These are phyloP conservation scores for Cynodonichthys magdalenae DNA, from an alignment of 2,797 vertebrate genomes.

Conservation along the genomic window DNA sequence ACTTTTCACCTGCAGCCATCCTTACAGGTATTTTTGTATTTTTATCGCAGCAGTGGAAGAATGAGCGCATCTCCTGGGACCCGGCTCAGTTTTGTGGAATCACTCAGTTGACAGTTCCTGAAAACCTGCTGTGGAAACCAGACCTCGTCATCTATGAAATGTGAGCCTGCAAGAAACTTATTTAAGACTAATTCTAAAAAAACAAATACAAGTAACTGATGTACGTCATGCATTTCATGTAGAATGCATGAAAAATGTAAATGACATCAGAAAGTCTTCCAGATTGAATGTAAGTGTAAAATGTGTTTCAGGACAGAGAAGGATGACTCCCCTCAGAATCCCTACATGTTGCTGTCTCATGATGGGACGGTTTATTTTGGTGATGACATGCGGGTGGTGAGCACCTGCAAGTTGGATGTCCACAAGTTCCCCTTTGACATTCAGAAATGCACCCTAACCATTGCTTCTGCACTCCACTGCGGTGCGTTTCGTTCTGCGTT, in stretches of 20 bases:
- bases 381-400: slow-evolving; percentile 56
- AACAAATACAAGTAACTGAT: neutral
- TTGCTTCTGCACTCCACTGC: slow-evolving; percentile 41
- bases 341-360: slow-evolving; percentile 34
- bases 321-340: slow-evolving; percentile 52
- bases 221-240: too few species aligned
- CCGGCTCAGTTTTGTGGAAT: slow-evolving; percentile 74
- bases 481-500: slow-evolving; percentile 41
- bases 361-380: slow-evolving; percentile 45
- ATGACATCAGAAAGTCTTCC: too few species aligned
- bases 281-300: too few species aligned
- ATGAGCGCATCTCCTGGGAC: slow-evolving; percentile 72
- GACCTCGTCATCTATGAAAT: slow-evolving; percentile 72
- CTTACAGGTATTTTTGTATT: neutral
- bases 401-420: slow-evolving; percentile 73
- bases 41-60: slow-evolving; percentile 58
- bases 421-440: slow-evolving; percentile 80
- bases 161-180: slow-evolving; percentile 45
- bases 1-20: too few species aligned
- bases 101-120: slow-evolving; percentile 55
- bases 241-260: too few species aligned
- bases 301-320: slow-evolving; percentile 59
- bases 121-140: slow-evolving; percentile 69
- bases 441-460: slow-evolving; percentile 68
- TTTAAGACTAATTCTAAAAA: neutral